Base-by-base conservation (phyloP, 2,797 vertebrate genomes). In the Pitangus sulphuratus region DNA sequence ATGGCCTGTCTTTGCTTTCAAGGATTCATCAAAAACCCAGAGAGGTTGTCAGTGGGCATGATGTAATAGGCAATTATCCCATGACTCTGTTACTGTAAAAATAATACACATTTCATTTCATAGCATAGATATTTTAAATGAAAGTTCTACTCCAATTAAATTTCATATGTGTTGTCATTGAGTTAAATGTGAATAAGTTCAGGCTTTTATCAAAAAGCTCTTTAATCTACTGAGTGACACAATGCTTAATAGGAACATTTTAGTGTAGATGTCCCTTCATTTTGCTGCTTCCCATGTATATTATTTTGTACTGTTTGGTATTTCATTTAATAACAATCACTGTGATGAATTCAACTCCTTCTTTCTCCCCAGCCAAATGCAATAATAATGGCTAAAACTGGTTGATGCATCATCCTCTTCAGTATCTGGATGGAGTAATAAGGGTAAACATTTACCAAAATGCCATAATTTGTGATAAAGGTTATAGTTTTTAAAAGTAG, bases 251-350 rank as follows among this genome's bases (percentile, higher is more conserved):
- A 60, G 81, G 71, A 89, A 84, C 18, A 44, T 79, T 87, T 89
- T 80, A 6, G 72, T 53, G 31, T 94, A 72, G 84, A 93, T 62
- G 69, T 84, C 50, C 42, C 87, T 85, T 90, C 24, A 42, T 87
- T 84, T 84, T 81, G 74, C 70, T 53, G 14, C 50, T 96, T 78
- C 87, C 83, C 78, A 9, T 72, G 33, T 50, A 71, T 54, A 72
- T 78, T 91, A 68, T 71, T 92, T 88, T 84, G n/a, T 81, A 53
- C 74, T 72, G 58, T 84, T 93, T 89, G 65, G 45, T 75, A 93
- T 90, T 92, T 81, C 35, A 66, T 87, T 89, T 94, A 83, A 74
- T 92, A 84, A 74, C 71, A 58, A 35, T 91, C 87, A 79, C 72
- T 70, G 58, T 70, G 89, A 71, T 86, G 30, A 81, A 87, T 64